Base-by-base conservation (phyloP, 2,113 vertebrate species). In the Silurus meridionalis region DNA sequence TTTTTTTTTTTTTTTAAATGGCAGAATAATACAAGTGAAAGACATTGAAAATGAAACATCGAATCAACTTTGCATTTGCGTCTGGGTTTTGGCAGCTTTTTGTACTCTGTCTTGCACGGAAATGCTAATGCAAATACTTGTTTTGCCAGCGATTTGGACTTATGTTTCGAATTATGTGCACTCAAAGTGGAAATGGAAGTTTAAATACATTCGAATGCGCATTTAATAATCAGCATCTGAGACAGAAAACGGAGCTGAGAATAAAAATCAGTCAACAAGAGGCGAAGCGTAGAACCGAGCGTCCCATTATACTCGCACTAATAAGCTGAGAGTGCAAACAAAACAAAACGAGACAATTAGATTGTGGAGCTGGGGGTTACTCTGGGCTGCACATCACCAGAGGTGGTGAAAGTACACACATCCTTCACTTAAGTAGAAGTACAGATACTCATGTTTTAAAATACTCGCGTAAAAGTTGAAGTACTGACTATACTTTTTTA, bases 151-250 rank as follows among this genome's bases (percentile, higher is more conserved):
- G 46, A 50, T 21, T 23, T 50, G 72, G 72, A 52, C 19, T 74
- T 74, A 74, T 52, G 71, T 52, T 52, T 75, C 48, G 25, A 75
- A 75, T 75, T 23, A 52, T 52, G 48, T 13, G 48, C 48, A 52
- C 72, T 75, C 48, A 21, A 52, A 72, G 48, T 19, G 48, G 72
- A 23, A 75, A 52, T 75, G 72, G 71, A 74, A 74, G 50, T 52
- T 75, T 75, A 75, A 75, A 75, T 75, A 75, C 48, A 52, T n/a
- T n/a, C 13, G 72, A 75, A 75, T 75, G 72, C 52, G 72, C 48
- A 75, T 75, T 75, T 75, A 52, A 46, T 13, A 23, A 75, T 75
- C 21, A n/a, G 72, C 46, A 2, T 52, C 72, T 13, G 21, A 75
- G 4, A n/a, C 48, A 75, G n/a, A 75, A 52, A 10, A 75, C 23